These are phyloP conservation scores for Caenorhabditis macrosperma DNA, from an alignment of 2,888 invertebrate species.

Conservation along the genomic window DNA sequence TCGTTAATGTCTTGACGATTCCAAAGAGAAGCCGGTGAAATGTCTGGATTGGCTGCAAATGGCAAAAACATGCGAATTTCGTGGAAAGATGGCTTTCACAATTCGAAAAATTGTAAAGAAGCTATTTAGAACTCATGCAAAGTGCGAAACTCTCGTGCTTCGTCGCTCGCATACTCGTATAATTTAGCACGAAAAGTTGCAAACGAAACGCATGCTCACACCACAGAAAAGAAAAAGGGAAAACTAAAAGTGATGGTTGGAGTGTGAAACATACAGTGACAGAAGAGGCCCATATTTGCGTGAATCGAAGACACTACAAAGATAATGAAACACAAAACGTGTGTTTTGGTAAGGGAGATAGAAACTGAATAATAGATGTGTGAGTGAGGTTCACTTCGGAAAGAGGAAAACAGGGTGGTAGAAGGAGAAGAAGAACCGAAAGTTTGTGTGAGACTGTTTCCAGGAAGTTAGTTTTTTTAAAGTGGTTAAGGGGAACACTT, in stretches of 20 bases:
- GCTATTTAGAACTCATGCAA: background rate
- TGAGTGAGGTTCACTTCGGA: conserved; percentile 10
- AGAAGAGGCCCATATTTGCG: conserved; percentile 80
- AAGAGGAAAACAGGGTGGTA: background rate
- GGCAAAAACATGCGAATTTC: background rate
- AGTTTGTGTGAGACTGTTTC: too few relatives aligned
- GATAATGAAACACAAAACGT: conserved; percentile 25
- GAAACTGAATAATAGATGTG: background rate
- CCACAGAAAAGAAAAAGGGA: conserved; percentile 1
- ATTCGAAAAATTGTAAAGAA: background rate
- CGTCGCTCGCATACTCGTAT: too few relatives aligned
- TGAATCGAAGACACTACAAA: conserved; percentile 79
- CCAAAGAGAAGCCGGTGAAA: conserved; percentile 92
- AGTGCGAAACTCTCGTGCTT: background rate
- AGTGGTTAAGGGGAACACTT: conserved; percentile 52
- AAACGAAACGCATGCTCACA: conserved; percentile 2
- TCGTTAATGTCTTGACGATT: conserved; percentile 90
- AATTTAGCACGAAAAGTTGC: background rate
- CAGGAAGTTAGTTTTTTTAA: conserved; percentile 7
- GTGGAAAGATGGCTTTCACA: background rate
- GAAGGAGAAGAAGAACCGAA: conserved; percentile 15
- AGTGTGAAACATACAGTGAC: conserved; percentile 77
- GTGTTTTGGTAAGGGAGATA: conserved; percentile 3
- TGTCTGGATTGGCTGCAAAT: conserved; percentile 80
- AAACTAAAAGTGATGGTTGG: background rate